A percentile compares a stretch with the other conserved stretches of the same genome.
Evolutionary conservation across 2,113 vertebrate species (phyloP).

Genomic region (Indicator maculatus): DNA sequence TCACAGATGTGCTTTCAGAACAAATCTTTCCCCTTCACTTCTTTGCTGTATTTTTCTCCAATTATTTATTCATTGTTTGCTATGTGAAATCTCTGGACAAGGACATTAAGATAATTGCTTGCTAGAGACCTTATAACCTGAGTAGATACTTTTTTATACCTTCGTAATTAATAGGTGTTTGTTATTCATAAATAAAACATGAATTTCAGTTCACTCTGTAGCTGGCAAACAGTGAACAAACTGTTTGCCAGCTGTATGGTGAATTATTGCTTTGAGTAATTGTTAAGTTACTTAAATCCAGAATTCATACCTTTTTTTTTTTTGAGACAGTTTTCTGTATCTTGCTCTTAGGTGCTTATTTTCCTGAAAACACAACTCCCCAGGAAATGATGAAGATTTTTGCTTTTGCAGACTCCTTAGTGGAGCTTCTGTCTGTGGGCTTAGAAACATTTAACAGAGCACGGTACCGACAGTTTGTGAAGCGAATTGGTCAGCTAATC

Average conservation of each 20-base stretch:
- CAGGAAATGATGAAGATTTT: conserved; percentile 98
- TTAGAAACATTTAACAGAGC: conserved; percentile 94
- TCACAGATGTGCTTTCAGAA: not conserved
- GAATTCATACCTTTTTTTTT: not conserved
- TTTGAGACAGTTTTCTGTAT: not conserved
- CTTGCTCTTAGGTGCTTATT: conserved; percentile 81
- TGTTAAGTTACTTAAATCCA: not conserved
- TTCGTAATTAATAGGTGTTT: not conserved
- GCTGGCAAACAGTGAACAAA: not conserved
- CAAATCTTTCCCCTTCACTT: not conserved
- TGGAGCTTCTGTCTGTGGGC: conserved; percentile 89
- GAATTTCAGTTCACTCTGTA: not conserved
- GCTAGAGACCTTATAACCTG: not conserved
- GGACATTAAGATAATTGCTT: not conserved
- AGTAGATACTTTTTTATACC: not conserved
- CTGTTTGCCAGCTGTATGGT: not conserved
- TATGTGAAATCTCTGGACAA: not conserved
- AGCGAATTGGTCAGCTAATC: conserved; percentile 93
- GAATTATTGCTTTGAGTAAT: not conserved
- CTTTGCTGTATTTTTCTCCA: not conserved
- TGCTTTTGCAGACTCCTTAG: conserved; percentile 91
- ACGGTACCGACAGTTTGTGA: conserved; percentile 94
- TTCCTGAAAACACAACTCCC: conserved; percentile 87
- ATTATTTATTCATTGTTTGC: not conserved
- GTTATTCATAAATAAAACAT: not conserved